Base-by-base conservation (phyloP, 2,888 invertebrate species). In the Drosophila subquinaria region DNA sequence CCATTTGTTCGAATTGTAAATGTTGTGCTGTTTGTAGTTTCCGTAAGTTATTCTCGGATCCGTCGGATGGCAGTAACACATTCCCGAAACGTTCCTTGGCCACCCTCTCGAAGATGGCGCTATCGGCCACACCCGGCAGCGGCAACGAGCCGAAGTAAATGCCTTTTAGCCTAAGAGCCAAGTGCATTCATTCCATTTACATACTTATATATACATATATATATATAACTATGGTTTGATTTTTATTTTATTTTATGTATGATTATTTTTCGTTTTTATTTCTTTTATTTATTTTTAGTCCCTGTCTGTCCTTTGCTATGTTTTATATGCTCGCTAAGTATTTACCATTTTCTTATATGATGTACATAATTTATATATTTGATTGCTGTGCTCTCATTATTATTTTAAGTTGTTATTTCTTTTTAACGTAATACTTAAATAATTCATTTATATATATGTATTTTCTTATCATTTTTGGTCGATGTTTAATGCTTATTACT, bases 1-100 rank as follows among this genome's bases (percentile, higher is more conserved):
- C 27, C 27, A 27, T 27, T 30, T 35, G 13, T 30, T 17, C 27
- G 10, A 15, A 27, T 17, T 45, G 35, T 30, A 3, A 43, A 43
- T 43, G 1, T 45, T 10, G 3, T 3, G 4, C 4, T n/a, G 1
- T 27, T 93, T 93, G 47, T 94, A 97, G 97, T 95, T 97, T 97
- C 95, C 96, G 97, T 93, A 97, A 97, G 94, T 94, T 97, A 93
- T 97, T 97, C 95, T 96, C 96, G 93, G 97, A 97, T 77, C 90
- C 91, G 38, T 59, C 90, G 72, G 93, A 92, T 71, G 90, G 91
- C 64, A 88, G 82, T 67, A 95, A 95, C 91, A 91, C 91, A 79
- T 96, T 97, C 94, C 96, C 96, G 91, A 95, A 96, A 90, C 95
- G 96, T 93, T 96, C 96, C 93, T 94, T 96, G 91, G 96, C 97